Evolutionary conservation across 2,888 invertebrate genomes (phyloP), one percentile per base, ranked within the genome.

Genomic region (Diaphora mendica): DNA sequence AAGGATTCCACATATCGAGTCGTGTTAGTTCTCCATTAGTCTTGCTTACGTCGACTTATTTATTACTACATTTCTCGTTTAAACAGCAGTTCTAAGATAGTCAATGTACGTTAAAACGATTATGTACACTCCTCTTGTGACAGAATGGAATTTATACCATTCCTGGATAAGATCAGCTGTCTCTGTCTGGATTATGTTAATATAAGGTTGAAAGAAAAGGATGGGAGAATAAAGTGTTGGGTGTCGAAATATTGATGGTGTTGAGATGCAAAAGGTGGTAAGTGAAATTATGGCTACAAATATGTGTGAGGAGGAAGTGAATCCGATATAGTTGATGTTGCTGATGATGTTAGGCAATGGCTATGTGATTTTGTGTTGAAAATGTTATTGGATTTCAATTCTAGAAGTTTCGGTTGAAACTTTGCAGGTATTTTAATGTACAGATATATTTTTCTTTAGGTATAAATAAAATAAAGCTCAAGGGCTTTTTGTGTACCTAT

Each of bases 11-110:
- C 87, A 85, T 85, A 80, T 85, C 81, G 84, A 81, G 80, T 79
- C 73, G 64, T 55, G 74, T 71, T 71, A 73, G 74, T 75, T 81
- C 83, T 83, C 84, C 79, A 85, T 85, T 88, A 78, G 86, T 84
- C 81, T 85, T 83, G 80, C 80, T 80, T 72, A 75, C 42, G 71
- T 69, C 67, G 64, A 30, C 30, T 39, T 39, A 59, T 48, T 75
- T 67, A 72, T 67, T 76, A 74, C 64, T 70, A 66, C 55, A 59
- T 74, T 70, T 77, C 72, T 76, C 68, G 48, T 70, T 74, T 75
- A 78, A 83, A 80, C 75, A 77, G 65, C 62, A 72, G 73, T 76
- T 80, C 69, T 68, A 68, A 70, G 68, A 67, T 79, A 67, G 69
- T 77, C 68, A 69, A 82, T 73, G 77, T 79, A 85, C 80, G 74